Evolutionary conservation across 2,797 vertebrate species (phyloP).

Genomic region (Myoxocephalus aenaeus): DNA sequence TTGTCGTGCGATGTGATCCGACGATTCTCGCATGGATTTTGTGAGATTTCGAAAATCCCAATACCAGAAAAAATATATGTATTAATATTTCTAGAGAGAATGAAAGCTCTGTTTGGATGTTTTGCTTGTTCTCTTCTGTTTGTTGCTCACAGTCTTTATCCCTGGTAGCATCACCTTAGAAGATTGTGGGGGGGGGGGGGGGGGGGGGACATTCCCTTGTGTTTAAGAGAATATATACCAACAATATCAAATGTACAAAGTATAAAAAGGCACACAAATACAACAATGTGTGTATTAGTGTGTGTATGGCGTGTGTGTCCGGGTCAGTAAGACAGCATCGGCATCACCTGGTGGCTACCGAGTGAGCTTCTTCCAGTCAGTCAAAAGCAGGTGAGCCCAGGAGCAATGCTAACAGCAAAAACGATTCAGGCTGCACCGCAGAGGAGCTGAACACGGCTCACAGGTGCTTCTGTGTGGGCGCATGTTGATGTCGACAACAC

Average conservation of each 20-base stretch:
- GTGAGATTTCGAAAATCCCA: not conserved
- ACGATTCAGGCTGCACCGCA: constrained; percentile 13
- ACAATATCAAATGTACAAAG: not conserved
- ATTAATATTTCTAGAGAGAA: constrained; percentile 30
- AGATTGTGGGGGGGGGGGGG: not conserved
- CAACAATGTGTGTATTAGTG: not conserved
- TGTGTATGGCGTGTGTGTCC: constrained; percentile 2
- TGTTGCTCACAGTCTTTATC: not conserved
- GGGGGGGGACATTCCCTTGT: not conserved
- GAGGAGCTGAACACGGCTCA: not conserved
- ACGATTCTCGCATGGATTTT: no score
- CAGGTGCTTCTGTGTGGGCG: constrained; percentile 4
- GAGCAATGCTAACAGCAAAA: not conserved
- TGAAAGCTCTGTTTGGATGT: constrained; percentile 15
- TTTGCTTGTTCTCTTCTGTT: constrained; percentile 5
- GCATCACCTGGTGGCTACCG: constrained; percentile 25
- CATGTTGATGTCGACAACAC: constrained; percentile 8
- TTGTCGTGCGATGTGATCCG: no score
- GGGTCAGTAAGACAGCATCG: not conserved
- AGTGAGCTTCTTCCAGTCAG: constrained; percentile 5
- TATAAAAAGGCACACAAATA: not conserved
- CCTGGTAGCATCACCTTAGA: not conserved
- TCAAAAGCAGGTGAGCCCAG: not conserved
- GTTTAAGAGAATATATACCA: not conserved
- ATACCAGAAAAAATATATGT: not conserved